Evolutionary conservation across 2,113 vertebrate genomes (phyloP).

Genomic region (Thalassarche chlororhynchos): DNA sequence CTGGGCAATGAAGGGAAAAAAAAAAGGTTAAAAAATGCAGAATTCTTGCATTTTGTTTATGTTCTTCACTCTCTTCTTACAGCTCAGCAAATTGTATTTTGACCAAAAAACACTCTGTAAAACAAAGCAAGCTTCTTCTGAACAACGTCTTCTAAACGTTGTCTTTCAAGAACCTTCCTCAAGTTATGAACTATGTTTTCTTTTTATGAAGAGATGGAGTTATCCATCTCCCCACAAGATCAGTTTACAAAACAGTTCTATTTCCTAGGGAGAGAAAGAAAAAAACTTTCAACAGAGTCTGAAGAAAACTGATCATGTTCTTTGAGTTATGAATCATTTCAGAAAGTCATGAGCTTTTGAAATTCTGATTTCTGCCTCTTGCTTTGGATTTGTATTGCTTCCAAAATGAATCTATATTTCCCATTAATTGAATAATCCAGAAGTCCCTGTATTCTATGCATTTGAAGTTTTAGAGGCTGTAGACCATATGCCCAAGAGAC

Average conservation of each 20-base stretch:
- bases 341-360: not conserved
- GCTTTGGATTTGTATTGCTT: not conserved
- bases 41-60: not conserved
- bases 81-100: not conserved
- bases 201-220: not conserved
- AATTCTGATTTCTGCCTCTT: not conserved
- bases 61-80: not conserved
- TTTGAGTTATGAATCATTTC: not conserved
- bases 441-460: not conserved
- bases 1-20: not conserved
- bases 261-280: not conserved
- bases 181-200: not conserved
- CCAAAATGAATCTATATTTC: not conserved
- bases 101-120: not conserved
- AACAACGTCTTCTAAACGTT: not conserved
- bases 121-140: not conserved
- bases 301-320: not conserved
- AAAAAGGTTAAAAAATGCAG: not conserved
- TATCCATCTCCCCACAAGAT: not conserved
- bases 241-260: not conserved
- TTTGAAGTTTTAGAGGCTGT: not conserved
- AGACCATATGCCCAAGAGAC: not conserved
- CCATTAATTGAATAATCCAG: constrained; percentile 5
- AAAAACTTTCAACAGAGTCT: not conserved
- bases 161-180: not conserved